phyloP scores from a whole-genome alignment of 2,888 invertebrate species.

The Chrysina gloriosa region DNA sequence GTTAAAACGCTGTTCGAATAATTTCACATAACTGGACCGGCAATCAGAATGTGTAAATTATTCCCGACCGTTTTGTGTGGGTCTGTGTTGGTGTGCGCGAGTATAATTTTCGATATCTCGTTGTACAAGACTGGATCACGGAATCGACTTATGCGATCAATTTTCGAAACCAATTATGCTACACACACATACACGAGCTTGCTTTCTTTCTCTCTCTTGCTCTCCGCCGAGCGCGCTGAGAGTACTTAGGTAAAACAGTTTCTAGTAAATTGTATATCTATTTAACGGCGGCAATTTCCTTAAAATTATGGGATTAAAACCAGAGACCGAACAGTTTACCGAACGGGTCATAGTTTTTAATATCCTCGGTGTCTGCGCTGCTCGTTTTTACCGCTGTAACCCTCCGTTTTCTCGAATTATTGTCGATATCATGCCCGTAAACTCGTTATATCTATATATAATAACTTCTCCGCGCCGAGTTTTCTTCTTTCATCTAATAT shows the following conservation, averaged over 20 bases:
- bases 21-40: constrained; percentile 63
- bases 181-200: constrained; percentile 1
- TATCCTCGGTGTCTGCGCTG: not conserved
- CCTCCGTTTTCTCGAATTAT: constrained; percentile 2
- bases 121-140: constrained; percentile 60
- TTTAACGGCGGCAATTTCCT: constrained; percentile 44
- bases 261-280: constrained; percentile 45
- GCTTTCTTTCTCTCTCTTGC: not conserved
- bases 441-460: not conserved
- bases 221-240: constrained; percentile 8
- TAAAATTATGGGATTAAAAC: constrained; percentile 42
- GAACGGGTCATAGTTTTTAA: constrained; percentile 34
- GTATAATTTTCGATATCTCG: constrained; percentile 62
- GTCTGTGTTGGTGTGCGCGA: constrained; percentile 9
- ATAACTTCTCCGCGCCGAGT: not conserved
- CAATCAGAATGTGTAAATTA: constrained; percentile 64
- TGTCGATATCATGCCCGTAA: not conserved
- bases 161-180: constrained; percentile 56
- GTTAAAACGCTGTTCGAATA: constrained; percentile 64
- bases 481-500: not conserved
- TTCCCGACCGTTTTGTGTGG: constrained; percentile 54
- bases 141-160: constrained; percentile 59
- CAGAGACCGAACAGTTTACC: constrained; percentile 27
- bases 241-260: constrained; percentile 45
- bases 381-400: not conserved